Conservation (phyloP, 2,888 invertebrate species). For the Sympetrum striolatum region DNA sequence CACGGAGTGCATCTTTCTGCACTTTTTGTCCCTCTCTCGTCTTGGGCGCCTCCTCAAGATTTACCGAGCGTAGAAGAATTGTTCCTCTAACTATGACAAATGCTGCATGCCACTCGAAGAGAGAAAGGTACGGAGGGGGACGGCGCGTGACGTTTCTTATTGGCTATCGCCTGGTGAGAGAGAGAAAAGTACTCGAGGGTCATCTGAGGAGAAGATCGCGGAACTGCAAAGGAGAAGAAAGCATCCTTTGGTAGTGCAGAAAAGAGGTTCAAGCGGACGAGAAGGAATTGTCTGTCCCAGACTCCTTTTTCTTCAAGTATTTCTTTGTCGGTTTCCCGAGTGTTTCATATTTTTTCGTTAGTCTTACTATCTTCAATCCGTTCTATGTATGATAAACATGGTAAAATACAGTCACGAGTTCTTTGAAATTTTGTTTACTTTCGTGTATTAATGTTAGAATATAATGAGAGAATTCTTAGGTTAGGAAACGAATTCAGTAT, state of each 20-base stretch:
- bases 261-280: not conserved
- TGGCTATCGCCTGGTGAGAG: conserved; percentile 19
- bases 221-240: not conserved
- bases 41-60: not conserved
- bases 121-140: not conserved
- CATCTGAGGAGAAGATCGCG: conserved; percentile 27
- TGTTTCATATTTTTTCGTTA: too few species aligned
- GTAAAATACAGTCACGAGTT: too few species aligned
- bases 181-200: conserved; percentile 15
- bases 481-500: too few species aligned
- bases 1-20: not conserved
- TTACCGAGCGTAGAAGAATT: conserved; percentile 25
- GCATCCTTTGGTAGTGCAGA: not conserved
- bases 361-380: too few species aligned
- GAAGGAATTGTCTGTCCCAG: not conserved
- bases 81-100: conserved; percentile 36
- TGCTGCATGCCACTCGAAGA: not conserved
- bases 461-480: too few species aligned
- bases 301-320: not conserved
- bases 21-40: not conserved
- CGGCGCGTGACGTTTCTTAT: conserved; percentile 35
- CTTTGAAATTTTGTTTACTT: too few species aligned
- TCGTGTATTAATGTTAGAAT: too few species aligned
- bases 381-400: too few species aligned
- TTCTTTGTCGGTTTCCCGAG: not conserved